A percentile compares a stretch with the other conserved stretches of the same genome.
Conservation (phyloP, 1,140 invertebrate genomes). For the Drosophila mayri region DNA sequence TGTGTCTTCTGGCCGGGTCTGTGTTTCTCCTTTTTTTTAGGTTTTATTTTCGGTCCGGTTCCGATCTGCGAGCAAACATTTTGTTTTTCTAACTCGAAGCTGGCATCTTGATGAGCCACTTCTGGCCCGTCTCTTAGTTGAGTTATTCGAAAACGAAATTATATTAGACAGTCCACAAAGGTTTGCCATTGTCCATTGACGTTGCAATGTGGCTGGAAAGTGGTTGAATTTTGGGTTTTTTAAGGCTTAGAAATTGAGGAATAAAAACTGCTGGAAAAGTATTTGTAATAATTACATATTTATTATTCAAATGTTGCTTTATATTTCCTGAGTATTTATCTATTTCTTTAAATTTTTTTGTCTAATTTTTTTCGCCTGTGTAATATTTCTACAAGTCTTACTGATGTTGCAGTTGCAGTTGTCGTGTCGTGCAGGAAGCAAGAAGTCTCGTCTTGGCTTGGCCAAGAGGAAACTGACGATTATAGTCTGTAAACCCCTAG, state of each 20-base stretch:
- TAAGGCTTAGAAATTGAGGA: too few species aligned
- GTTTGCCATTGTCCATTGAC: slow-evolving; percentile 12
- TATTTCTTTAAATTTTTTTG: not conserved
- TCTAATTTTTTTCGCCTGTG: slow-evolving; percentile 4
- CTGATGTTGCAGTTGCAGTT: slow-evolving; percentile 23
- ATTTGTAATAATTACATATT: not conserved
- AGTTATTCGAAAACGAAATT: slow-evolving; percentile 74
- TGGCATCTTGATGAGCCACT: slow-evolving; percentile 74
- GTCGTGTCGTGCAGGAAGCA: slow-evolving; percentile 71
- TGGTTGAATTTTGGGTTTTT: not conserved
- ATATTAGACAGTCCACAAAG: slow-evolving; percentile 64
- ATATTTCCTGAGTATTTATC: too few species aligned
- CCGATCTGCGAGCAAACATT: slow-evolving; percentile 62
- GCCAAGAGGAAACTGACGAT: slow-evolving; percentile 78
- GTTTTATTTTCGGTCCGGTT: slow-evolving; percentile 29
- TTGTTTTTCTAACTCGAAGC: slow-evolving; percentile 75
- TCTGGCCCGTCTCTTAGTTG: slow-evolving; percentile 61
- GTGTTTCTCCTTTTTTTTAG: slow-evolving; percentile 23
- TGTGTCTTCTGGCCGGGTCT: slow-evolving; percentile 29
- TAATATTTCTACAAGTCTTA: not conserved
- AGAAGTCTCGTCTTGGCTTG: slow-evolving; percentile 70
- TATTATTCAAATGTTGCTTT: not conserved
- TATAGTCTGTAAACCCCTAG: slow-evolving; percentile 61
- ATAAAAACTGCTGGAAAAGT: not conserved
- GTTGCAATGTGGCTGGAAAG: slow-evolving; percentile 26